Evolutionary conservation across 2,797 vertebrate genomes (phyloP).

Genomic region (Neosilurus mollespiculum): DNA sequence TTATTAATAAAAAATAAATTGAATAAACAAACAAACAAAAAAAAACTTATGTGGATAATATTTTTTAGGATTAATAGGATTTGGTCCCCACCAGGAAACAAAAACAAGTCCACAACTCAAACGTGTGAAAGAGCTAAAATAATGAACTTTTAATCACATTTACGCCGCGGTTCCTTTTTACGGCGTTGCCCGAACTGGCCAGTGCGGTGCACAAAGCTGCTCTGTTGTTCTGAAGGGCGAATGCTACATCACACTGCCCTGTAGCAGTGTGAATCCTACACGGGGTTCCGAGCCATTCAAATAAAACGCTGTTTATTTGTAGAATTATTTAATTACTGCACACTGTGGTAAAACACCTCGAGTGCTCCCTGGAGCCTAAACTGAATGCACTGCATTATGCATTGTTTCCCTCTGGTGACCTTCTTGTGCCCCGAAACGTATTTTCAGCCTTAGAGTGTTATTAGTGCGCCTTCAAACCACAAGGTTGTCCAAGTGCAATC

Average conservation of each 20-base stretch:
- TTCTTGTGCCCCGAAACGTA: neutral
- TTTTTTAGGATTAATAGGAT: too few relatives aligned
- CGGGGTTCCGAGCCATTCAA: neutral
- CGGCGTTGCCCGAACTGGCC: neutral
- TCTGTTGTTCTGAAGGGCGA: neutral
- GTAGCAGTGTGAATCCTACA: neutral
- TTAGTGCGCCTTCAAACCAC: neutral
- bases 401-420: neutral
- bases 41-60: too few relatives aligned
- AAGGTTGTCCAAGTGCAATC: neutral
- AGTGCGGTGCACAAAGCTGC: neutral
- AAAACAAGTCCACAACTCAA: neutral
- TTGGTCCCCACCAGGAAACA: neutral
- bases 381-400: neutral
- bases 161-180: neutral
- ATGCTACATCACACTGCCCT: neutral
- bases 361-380: slow-evolving; percentile 4
- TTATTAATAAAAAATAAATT: too few relatives aligned
- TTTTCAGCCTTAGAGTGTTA: neutral
- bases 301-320: slow-evolving; percentile 2
- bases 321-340: slow-evolving; percentile 23
- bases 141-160: neutral
- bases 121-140: neutral
- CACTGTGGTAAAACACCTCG: slow-evolving; percentile 29
- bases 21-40: too few relatives aligned